Percentiles rank a stretch among this genome's conserved stretches.
These are phyloP conservation scores for Stenurella melanura DNA, from an alignment of 2,888 invertebrate genomes.

Conservation along the genomic window DNA sequence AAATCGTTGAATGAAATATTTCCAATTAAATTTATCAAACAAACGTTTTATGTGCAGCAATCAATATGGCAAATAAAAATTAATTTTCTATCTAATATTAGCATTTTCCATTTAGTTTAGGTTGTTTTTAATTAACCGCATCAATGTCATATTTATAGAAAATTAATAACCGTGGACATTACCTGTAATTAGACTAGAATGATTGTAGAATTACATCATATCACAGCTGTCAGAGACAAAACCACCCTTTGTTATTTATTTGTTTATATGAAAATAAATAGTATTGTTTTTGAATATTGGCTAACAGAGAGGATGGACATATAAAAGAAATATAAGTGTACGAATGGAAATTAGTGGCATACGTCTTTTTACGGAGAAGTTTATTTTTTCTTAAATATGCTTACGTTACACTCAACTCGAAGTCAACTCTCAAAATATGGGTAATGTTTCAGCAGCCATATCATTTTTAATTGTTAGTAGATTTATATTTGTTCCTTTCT, in stretches of 20 bases:
- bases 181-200: constrained; percentile 28
- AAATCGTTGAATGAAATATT: constrained; percentile 38
- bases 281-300: not conserved
- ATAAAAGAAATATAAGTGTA: too few relatives aligned
- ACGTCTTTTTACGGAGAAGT: too few relatives aligned
- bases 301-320: too few relatives aligned
- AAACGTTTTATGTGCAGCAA: constrained; percentile 33
- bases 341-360: too few relatives aligned
- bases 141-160: constrained; percentile 17
- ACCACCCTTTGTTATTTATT: constrained; percentile 9
- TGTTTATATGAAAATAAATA: constrained; percentile 6
- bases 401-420: too few relatives aligned
- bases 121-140: constrained; percentile 23
- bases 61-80: constrained; percentile 42
- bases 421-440: too few relatives aligned
- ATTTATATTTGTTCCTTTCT: too few relatives aligned
- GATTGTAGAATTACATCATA: constrained; percentile 12
- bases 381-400: too few relatives aligned
- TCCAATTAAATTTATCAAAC: constrained; percentile 43
- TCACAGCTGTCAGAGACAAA: constrained; percentile 30
- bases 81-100: constrained; percentile 39
- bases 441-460: too few relatives aligned
- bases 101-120: constrained; percentile 40
- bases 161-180: constrained; percentile 10
- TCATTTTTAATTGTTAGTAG: too few relatives aligned